Evolutionary conservation across 1,140 invertebrate species (phyloP).

Genomic region (Drosophila leontia): DNA sequence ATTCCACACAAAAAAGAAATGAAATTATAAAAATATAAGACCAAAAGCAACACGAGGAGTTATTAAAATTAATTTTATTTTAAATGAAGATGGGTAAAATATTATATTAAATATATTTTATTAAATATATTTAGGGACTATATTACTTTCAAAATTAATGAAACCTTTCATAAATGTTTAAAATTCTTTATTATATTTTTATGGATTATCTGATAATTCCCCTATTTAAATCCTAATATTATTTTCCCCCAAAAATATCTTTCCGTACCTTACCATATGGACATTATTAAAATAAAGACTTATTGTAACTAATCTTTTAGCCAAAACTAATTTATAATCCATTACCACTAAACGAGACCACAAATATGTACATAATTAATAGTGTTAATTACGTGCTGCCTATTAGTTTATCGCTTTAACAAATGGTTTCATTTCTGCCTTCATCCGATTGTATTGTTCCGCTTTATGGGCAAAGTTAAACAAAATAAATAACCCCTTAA

Average conservation of each 20-base stretch:
- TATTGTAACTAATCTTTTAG: background rate
- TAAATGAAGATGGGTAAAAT: background rate
- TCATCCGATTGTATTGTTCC: slow-evolving; percentile 5
- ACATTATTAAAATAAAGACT: background rate
- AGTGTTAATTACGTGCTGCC: slow-evolving; percentile 5
- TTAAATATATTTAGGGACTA: background rate
- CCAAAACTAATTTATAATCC: background rate
- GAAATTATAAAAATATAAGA: background rate
- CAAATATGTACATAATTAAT: slow-evolving; percentile 1
- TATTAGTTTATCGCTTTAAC: slow-evolving; percentile 23
- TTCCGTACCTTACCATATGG: background rate
- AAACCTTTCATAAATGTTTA: background rate
- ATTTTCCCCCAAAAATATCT: background rate
- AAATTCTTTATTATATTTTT: background rate
- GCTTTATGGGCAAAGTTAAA: background rate
- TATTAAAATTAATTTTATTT: background rate
- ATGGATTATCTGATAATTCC: no score
- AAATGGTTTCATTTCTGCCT: slow-evolving; percentile 14
- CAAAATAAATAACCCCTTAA: slow-evolving; percentile 23
- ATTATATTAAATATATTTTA: background rate
- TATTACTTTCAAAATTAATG: background rate
- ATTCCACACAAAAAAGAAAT: no score
- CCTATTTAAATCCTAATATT: no score
- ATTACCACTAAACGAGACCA: background rate
- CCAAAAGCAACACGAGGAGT: background rate